Percentiles rank a stretch among this genome's conserved stretches.
These are phyloP conservation scores for Napeogenes inachia DNA, from an alignment of 2,888 invertebrate species.

Conservation along the genomic window DNA sequence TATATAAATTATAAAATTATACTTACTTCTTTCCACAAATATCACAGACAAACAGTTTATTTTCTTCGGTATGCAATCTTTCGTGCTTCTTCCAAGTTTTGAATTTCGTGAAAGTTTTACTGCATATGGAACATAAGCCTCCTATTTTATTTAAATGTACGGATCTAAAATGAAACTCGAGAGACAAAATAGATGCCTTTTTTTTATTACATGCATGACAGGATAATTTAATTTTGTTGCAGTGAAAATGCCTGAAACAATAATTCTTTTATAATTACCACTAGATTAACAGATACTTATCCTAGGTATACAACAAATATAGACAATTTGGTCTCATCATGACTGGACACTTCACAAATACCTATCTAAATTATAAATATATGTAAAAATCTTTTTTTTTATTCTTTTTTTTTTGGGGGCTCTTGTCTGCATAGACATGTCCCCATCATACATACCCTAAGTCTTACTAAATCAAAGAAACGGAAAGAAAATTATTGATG, in stretches of 20 bases:
- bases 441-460: too few species aligned
- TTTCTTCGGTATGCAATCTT: conserved; percentile 34
- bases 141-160: conserved; percentile 47
- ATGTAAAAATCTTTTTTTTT: too few species aligned
- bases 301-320: too few species aligned
- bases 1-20: too few species aligned
- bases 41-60: conserved; percentile 43
- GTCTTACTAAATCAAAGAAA: too few species aligned
- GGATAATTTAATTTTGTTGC: conserved; percentile 26
- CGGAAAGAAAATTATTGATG: too few species aligned
- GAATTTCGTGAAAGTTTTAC: conserved; percentile 36
- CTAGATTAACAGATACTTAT: not conserved
- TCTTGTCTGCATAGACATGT: too few species aligned
- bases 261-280: not conserved
- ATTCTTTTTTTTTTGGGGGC: too few species aligned
- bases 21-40: conserved; percentile 48
- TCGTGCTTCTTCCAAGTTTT: conserved; percentile 44
- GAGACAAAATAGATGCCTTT: conserved; percentile 22
- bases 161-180: conserved; percentile 55
- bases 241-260: conserved; percentile 42
- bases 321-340: too few species aligned
- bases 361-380: too few species aligned
- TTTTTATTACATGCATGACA: conserved; percentile 46
- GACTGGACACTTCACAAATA: too few species aligned
- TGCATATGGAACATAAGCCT: conserved; percentile 45